Evolutionary conservation across 23 tunicate species (phyloP).

Genomic region (Aplidium turbinatum): DNA sequence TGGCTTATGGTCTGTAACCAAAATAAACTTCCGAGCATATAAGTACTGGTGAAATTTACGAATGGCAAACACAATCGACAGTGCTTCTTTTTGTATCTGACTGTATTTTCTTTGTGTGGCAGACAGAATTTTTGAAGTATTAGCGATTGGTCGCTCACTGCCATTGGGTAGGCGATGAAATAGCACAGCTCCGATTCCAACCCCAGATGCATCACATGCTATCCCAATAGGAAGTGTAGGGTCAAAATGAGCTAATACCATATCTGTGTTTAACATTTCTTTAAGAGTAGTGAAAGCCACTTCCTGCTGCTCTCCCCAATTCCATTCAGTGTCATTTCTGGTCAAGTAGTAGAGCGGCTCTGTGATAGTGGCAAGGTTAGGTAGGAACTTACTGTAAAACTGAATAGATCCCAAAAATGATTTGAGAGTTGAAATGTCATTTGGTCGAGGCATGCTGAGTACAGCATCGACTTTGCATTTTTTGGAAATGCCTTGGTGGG

Average conservation of each 20-base stretch:
- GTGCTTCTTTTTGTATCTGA: slow-evolving; percentile 40
- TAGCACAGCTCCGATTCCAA: slow-evolving; percentile 18
- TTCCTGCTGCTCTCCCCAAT: background rate
- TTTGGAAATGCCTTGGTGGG: slow-evolving; percentile 16
- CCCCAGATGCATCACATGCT: slow-evolving; percentile 3
- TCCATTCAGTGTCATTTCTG: slow-evolving; percentile 12
- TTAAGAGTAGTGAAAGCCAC: background rate
- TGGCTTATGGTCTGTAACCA: slow-evolving; percentile 43
- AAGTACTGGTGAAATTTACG: slow-evolving; percentile 23
- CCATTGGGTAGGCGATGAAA: slow-evolving; percentile 41
- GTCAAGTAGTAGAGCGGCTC: slow-evolving; percentile 1
- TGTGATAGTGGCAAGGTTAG: slow-evolving; percentile 8
- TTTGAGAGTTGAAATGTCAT: background rate
- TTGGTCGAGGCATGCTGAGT: slow-evolving; percentile 22
- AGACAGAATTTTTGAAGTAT: slow-evolving; percentile 28
- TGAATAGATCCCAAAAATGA: slow-evolving; percentile 37
- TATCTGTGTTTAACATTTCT: background rate
- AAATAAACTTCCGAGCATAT: slow-evolving; percentile 34
- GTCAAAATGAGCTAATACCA: background rate
- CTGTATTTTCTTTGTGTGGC: slow-evolving; percentile 30
- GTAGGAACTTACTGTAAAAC: slow-evolving; percentile 25
- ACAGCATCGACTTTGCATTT: slow-evolving; percentile 21
- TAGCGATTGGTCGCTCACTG: slow-evolving; percentile 32
- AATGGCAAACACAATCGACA: slow-evolving; percentile 25
- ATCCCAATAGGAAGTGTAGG: background rate